These are phyloP conservation scores for Saccopteryx leptura DNA, from an alignment of 2,113 vertebrate genomes.

Conservation along the genomic window DNA sequence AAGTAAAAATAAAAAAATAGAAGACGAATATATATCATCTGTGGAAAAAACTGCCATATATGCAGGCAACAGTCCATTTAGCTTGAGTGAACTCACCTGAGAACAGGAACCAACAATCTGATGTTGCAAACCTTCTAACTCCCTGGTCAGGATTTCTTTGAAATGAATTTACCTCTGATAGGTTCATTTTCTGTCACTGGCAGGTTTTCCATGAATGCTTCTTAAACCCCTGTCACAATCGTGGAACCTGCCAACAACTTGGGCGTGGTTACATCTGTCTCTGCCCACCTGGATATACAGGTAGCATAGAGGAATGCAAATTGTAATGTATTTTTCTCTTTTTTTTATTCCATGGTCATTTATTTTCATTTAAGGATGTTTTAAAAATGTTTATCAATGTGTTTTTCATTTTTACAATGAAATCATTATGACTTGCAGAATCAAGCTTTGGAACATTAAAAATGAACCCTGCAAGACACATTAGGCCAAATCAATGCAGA, in stretches of 20 bases:
- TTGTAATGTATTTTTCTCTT: neutral
- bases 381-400: too few species aligned
- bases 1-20: too few species aligned
- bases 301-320: slow-evolving; percentile 76
- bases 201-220: slow-evolving; percentile 99
- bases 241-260: slow-evolving; percentile 96
- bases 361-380: too few species aligned
- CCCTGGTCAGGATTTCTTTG: neutral
- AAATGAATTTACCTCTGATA: slow-evolving; percentile 56
- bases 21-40: neutral
- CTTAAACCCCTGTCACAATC: slow-evolving; percentile 95
- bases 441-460: neutral
- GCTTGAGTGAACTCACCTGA: neutral
- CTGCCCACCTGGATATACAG: slow-evolving; percentile 90
- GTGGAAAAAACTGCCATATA: neutral
- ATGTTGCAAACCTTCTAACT: neutral
- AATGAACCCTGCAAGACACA: neutral
- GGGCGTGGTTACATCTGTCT: slow-evolving; percentile 96
- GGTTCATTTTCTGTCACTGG: slow-evolving; percentile 50
- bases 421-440: neutral
- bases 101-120: neutral
- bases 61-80: neutral
- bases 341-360: too few species aligned
- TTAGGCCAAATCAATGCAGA: neutral
- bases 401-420: neutral